These are phyloP conservation scores for Pentamera pediparva DNA, from an alignment of 53 echinoderm and acorn worm species.

Conservation along the genomic window DNA sequence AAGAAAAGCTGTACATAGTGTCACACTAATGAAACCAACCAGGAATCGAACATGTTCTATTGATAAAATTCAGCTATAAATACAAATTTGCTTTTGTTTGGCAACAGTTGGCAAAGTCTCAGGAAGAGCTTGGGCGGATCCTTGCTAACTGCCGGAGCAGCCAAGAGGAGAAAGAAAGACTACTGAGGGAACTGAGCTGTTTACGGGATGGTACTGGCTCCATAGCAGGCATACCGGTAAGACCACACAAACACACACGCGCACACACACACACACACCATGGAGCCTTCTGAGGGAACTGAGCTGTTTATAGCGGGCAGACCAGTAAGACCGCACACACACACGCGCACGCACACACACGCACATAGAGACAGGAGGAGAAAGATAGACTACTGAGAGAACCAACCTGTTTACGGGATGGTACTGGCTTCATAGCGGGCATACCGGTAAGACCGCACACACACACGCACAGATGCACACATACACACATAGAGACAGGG, in stretches of 20 bases:
- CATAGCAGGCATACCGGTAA: too few relatives aligned
- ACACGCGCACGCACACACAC: too few relatives aligned
- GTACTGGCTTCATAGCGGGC: slow-evolving; percentile 15
- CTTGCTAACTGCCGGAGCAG: not conserved
- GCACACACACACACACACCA: too few relatives aligned
- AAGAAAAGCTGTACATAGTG: too few relatives aligned
- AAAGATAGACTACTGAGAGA: too few relatives aligned
- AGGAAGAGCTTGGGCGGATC: slow-evolving; percentile 25
- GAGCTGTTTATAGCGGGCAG: slow-evolving; percentile 16
- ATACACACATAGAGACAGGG: too few relatives aligned
- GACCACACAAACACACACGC: too few relatives aligned
- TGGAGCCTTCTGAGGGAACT: too few relatives aligned
- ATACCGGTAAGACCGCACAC: slow-evolving; percentile 33
- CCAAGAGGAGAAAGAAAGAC: slow-evolving; percentile 36
- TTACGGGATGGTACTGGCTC: slow-evolving; percentile 11
- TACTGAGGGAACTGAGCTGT: slow-evolving; percentile 34
- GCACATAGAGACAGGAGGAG: slow-evolving; percentile 27
- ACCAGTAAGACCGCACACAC: slow-evolving; percentile 7
- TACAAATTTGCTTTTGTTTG: not conserved
- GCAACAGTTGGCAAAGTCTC: slow-evolving; percentile 36
- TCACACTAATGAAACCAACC: too few relatives aligned
- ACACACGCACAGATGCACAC: too few relatives aligned
- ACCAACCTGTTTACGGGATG: too few relatives aligned
- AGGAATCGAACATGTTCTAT: not conserved
- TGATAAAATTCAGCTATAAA: not conserved